Conservation (phyloP, 2,888 invertebrate genomes). For the Thyatira batis region DNA sequence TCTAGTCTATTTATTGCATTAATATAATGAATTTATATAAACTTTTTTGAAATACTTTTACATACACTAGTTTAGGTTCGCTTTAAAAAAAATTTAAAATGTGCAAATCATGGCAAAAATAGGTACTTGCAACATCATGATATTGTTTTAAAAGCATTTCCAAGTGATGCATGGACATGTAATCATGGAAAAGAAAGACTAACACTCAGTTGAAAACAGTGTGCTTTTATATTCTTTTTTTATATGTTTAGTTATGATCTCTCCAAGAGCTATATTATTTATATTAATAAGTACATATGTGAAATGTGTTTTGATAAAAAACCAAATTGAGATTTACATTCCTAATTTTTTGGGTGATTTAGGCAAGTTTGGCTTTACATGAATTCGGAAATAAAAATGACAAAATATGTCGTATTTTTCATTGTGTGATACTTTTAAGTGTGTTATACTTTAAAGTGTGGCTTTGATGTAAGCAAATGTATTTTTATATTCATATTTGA, state of each 20-base stretch:
- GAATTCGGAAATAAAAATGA: not conserved
- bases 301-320: constrained; percentile 29
- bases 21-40: constrained; percentile 16
- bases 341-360: constrained; percentile 43
- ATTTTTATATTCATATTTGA: constrained; percentile 58
- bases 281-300: constrained; percentile 2
- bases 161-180: not conserved
- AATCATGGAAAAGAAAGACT: not conserved
- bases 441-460: constrained; percentile 44
- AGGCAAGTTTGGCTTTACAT: constrained; percentile 16
- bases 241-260: constrained; percentile 44
- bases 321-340: constrained; percentile 59
- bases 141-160: not conserved
- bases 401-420: constrained; percentile 23
- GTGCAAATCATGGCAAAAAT: not conserved
- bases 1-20: constrained; percentile 74
- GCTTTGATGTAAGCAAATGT: constrained; percentile 44
- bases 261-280: constrained; percentile 42
- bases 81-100: not conserved
- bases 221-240: constrained; percentile 12
- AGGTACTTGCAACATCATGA: not conserved
- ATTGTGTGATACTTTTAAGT: too few species aligned
- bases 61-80: not conserved
- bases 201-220: not conserved
- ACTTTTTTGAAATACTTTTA: not conserved